A percentile compares a stretch with the other conserved stretches of the same genome.
Conservation (phyloP, 2,113 vertebrate genomes). For the Lamprotornis superbus region DNA sequence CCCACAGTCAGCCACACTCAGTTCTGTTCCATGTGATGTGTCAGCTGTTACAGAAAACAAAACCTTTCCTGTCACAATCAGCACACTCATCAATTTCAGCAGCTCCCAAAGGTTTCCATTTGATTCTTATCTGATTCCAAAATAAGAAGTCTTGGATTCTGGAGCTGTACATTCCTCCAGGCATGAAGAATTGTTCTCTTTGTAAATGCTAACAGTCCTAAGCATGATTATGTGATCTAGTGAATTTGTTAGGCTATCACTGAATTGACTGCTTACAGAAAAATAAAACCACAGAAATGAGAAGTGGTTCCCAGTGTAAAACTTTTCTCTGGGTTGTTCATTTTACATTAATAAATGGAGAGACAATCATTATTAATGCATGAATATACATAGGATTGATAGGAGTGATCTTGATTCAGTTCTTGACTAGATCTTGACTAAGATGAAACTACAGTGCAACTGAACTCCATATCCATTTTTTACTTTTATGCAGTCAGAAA, state of each 20-base stretch:
- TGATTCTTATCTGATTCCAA: background rate
- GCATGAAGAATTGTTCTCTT: background rate
- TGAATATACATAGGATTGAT: background rate
- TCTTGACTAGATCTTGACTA: background rate
- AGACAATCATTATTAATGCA: background rate
- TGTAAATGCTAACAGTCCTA: background rate
- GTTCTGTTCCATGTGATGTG: background rate
- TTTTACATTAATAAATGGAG: background rate
- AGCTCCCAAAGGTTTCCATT: background rate
- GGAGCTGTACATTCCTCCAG: background rate
- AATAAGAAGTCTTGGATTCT: background rate
- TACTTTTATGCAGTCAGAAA: background rate
- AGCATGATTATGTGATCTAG: background rate
- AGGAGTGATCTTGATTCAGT: background rate
- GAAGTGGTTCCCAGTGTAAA: background rate
- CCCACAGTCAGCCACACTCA: background rate
- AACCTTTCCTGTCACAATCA: background rate
- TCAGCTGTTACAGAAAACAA: background rate
- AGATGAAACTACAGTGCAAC: background rate
- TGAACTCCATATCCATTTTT: background rate
- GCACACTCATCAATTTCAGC: fast-evolving
- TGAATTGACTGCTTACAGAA: background rate
- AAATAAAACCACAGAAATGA: background rate
- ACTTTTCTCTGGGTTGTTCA: background rate
- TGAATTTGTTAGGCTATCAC: background rate